phyloP scores from a whole-genome alignment of 2,888 invertebrate species.

The Agriopis leucophaearia region DNA sequence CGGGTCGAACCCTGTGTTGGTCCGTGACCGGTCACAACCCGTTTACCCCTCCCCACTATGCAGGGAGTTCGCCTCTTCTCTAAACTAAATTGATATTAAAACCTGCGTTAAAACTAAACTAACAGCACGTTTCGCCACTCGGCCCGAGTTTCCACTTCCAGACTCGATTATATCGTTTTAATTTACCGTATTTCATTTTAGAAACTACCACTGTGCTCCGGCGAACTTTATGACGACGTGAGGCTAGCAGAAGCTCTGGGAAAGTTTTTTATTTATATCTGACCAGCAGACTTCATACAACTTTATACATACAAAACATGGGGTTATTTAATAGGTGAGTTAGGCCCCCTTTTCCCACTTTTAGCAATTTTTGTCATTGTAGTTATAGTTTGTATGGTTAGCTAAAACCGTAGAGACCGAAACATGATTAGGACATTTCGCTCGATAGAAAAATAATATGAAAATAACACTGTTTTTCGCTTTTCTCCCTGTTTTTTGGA shows the following conservation, averaged over 20 bases:
- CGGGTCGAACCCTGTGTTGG: background rate
- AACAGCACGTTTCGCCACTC: constrained; percentile 39
- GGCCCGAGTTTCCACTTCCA: constrained; percentile 26
- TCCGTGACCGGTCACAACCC: constrained; percentile 1
- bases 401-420: too few relatives aligned
- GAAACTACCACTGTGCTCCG: constrained; percentile 14
- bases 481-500: too few relatives aligned
- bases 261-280: constrained; percentile 9
- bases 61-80: constrained; percentile 11
- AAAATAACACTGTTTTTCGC: too few relatives aligned
- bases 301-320: too few relatives aligned
- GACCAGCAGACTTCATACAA: too few relatives aligned
- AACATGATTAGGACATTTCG: too few relatives aligned
- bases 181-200: constrained; percentile 33
- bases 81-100: constrained; percentile 40
- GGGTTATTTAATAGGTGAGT: too few relatives aligned
- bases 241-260: background rate
- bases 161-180: constrained; percentile 37
- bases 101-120: constrained; percentile 42
- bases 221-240: constrained; percentile 9
- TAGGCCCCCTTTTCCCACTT: too few relatives aligned
- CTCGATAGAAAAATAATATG: too few relatives aligned
- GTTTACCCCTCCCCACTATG: background rate
- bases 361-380: too few relatives aligned
- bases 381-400: too few relatives aligned